These are phyloP conservation scores for Phyllotis vaccarum DNA, from an alignment of 2,797 vertebrate genomes.

Conservation along the genomic window DNA sequence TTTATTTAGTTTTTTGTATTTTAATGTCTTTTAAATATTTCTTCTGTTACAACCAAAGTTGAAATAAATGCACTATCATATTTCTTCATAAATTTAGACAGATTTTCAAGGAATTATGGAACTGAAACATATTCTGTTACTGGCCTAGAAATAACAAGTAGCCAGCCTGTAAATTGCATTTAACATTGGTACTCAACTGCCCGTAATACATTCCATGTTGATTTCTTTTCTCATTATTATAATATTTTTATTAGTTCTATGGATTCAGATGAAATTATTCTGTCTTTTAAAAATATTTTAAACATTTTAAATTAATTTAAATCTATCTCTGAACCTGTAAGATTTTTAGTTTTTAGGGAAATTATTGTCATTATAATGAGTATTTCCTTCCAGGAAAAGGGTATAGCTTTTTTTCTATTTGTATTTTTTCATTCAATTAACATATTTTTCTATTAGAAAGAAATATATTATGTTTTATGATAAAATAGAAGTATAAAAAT, in stretches of 20 bases:
- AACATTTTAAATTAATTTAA: conserved; percentile 57
- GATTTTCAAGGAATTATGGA: conserved; percentile 43
- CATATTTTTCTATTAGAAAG: conserved; percentile 16
- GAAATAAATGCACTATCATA: conserved; percentile 3
- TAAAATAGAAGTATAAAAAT: conserved; percentile 44
- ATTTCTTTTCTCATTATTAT: conserved; percentile 51
- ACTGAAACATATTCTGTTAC: no score
- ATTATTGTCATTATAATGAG: conserved; percentile 24
- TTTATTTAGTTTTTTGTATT: neutral
- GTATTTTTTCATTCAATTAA: conserved; percentile 24
- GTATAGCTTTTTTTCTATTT: neutral
- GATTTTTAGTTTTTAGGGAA: neutral
- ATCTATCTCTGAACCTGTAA: conserved; percentile 45
- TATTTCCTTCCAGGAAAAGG: neutral
- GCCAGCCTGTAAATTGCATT: conserved; percentile 50
- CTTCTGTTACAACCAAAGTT: neutral
- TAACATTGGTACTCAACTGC: neutral
- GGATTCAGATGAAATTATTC: neutral
- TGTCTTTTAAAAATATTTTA: conserved; percentile 40
- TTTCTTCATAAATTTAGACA: neutral
- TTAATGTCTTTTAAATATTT: conserved; percentile 51
- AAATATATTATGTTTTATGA: neutral
- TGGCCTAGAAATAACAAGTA: no score
- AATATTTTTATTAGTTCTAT: conserved; percentile 41
- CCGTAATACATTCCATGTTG: neutral